Evolutionary conservation across 2,797 vertebrate genomes (phyloP), one percentile per base, ranked within the genome.

Genomic region (Leptatherina wallacei): DNA sequence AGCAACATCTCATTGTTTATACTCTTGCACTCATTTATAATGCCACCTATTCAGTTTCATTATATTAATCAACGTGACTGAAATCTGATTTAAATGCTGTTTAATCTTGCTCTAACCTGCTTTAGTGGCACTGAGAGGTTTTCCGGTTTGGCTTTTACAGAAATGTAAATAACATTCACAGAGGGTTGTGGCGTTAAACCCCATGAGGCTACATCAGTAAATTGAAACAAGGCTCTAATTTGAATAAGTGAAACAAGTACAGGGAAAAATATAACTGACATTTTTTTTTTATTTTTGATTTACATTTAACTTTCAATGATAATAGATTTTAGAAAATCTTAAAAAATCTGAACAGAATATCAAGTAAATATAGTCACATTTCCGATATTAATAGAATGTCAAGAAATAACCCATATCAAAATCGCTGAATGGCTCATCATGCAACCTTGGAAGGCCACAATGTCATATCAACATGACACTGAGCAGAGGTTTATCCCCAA

Each of bases 401-500:
- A 73, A 59, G 65, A 36, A 64, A 63, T n/a, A 80, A 70, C 56
- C 54, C 78, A 61, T 61, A 71, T 77, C 69, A 79, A 78, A 86
- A 73, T 69, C 64, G 79, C 61, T 84, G 67, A 81, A 86, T 35
- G 68, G 68, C 77, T 89, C 67, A 58, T 59, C 20, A 47, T 24
- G 24, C 71, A 78, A 72, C 71, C 69, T 72, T 77, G 63, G 82
- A 87, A 85, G 71, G 36, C 75, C 36, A 49, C 57, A 2, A 27
- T 29, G 63, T 76, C 44, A 30, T 69, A 75, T 73, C 74, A 61
- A 47, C 2, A 32, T 86, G 86, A 89, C 63, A 74, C 74, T 79
- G 72, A 90, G 84, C 89, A 88, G 71, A 77, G 62, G 78, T 85
- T 85, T 78, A 82, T 73, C 92, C 88, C 83, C 88, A 83, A 83